These are phyloP conservation scores for Uromys caudimaculatus DNA, from an alignment of 2,797 vertebrate species.

Conservation along the genomic window DNA sequence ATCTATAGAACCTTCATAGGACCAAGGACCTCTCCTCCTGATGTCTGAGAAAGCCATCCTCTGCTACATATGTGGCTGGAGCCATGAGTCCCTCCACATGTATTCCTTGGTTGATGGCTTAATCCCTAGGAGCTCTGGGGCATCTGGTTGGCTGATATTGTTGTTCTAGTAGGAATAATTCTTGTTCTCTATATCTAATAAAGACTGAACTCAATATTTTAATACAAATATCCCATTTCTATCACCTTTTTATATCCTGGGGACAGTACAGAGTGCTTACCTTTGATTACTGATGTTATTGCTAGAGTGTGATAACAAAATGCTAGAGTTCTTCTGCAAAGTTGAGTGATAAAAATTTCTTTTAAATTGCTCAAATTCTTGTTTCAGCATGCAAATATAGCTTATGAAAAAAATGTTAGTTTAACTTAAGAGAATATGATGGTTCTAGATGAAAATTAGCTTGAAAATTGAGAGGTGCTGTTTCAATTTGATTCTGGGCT, in stretches of 20 bases:
- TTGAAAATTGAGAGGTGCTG: constrained; percentile 46
- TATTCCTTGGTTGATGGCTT: no score
- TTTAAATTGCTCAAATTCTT: background rate
- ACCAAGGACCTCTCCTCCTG: no score
- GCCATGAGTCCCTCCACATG: no score
- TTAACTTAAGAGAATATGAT: constrained; percentile 22
- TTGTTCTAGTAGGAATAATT: background rate
- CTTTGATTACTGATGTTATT: background rate
- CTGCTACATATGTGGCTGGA: no score
- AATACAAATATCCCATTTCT: background rate
- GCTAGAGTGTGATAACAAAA: background rate
- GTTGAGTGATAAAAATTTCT: background rate
- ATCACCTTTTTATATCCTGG: background rate
- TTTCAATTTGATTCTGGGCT: constrained; percentile 57
- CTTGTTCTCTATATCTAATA: background rate
- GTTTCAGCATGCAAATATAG: no score
- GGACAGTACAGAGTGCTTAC: background rate
- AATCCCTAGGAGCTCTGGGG: no score
- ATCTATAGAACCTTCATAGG: no score
- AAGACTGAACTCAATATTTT: background rate
- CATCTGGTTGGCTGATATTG: no score
- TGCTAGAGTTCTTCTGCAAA: background rate
- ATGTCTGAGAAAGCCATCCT: no score
- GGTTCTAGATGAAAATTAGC: constrained; percentile 39
- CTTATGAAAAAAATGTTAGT: background rate